Evolutionary conservation across 2,113 vertebrate genomes (phyloP), one percentile per base, ranked within the genome.

Genomic region (Myiozetetes cayanensis): DNA sequence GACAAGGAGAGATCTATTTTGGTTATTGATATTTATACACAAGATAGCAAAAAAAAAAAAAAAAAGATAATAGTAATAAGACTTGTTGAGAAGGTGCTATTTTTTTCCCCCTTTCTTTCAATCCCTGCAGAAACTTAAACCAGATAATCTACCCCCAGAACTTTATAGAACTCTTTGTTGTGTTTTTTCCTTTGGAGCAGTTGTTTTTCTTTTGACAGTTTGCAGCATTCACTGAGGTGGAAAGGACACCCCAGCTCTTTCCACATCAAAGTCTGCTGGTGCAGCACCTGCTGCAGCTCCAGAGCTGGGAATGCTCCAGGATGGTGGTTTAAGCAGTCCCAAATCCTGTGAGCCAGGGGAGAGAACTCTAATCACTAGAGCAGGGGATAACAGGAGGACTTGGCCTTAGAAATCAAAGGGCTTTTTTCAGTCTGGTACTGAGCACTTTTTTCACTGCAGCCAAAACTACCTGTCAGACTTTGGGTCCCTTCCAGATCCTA

Each of bases 1-100:
- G 80, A 96, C 43, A 46, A 90, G 96, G 95, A 97, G 96, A 96
- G 95, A 92, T 97, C 91, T 96, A 95, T 97, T 97, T 98, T 97
- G 94, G 79, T 97, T 95, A 98, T 97, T 97, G 18, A 33, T 96
- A 97, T 96, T 97, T 97, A 97, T 94, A 96, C 93, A 81, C 95
- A 73, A 92, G 74, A 95, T 89, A 94, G 92, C 93, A 96, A 86
- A 93, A 95, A 93, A 94, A 89, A 50, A 49, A 49, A 50, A 47
- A 47, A 47, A 47, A 23, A 47, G 46, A 49, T 21, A 21, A 49
- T 23, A 25, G 25, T 49, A 25, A 39, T 68, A 94, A 20, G 87
- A 96, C 52, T 85, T 95, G 94, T 94, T 37, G 89, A 93, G 87
- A 90, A 97, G 96, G 95, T 96, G 95, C 93, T 94, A 95, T 96